Evolutionary conservation across 30 jellyfish, hydroid and myxozoan species (phyloP), one percentile per base, ranked within the genome.

Genomic region (Cassiopea andromeda): DNA sequence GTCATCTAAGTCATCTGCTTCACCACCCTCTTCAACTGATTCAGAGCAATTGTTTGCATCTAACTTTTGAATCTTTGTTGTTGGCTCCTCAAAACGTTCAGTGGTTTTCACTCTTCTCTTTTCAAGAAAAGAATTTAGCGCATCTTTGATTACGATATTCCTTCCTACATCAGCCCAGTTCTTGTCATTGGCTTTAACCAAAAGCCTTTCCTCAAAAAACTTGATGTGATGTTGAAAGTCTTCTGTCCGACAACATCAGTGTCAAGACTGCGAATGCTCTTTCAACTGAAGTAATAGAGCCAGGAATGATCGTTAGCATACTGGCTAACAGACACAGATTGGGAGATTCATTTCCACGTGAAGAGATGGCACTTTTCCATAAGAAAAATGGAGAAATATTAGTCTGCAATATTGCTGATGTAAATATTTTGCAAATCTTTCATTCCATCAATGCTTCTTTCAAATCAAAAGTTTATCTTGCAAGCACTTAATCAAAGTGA

Each of bases 211-310:
- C 43, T 81, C 66, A 48, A 81, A 7, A 14, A 60, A 14, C 61
- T 81, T 81, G 64, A 60, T 60, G 81, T 60, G 61, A 48, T 9
- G 66, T 7, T 48, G 80, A 81, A 44, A 81, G 90, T 81, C 84
- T 48, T 18, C 90, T 48, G 90, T 81, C 90, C 54, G 90, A 81
- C 66, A 81, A 81, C 19, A 60, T 60, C 66, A 60, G 66, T 19
- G 81, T 81, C 47, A 81, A 82, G 84, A 81, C 46, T 81, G 90
- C 54, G 66, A 78, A 78, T 54, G 88, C 88, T 78, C 88, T 59
- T 48, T 78, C 88, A 50, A 78, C 81, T 18, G 90, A 19, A 14
- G 90, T 48, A 81, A 50, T 81, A 48, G 85, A 81, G 46, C 80
- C 90, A 81, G 84, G 59, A 10, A 81, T n/a, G 47, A 60, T 46